phyloP scores from a whole-genome alignment of 2,113 vertebrate species.

The Sander vitreus region DNA sequence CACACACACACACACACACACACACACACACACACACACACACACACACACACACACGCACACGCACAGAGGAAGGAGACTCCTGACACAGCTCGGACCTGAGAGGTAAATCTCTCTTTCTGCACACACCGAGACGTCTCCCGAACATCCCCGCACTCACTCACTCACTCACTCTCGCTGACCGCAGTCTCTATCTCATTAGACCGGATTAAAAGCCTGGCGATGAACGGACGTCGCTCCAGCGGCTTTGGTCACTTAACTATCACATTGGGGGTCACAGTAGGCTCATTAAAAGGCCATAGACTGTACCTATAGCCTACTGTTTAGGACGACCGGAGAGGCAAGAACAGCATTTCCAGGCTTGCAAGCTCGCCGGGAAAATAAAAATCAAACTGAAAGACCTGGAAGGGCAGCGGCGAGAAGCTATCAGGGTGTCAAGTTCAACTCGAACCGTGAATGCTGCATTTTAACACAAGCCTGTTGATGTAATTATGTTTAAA shows the following conservation, averaged over 20 bases:
- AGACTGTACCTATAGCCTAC: slow-evolving; percentile 38
- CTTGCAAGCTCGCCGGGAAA: slow-evolving; percentile 15
- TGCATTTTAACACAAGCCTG: slow-evolving; percentile 27
- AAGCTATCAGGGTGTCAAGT: neutral
- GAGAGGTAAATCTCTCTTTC: slow-evolving; percentile 45
- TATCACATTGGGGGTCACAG: slow-evolving; percentile 52
- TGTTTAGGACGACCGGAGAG: slow-evolving; percentile 33
- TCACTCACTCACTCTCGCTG: slow-evolving; percentile 18
- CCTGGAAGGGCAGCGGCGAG: neutral
- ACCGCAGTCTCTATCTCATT: slow-evolving; percentile 70
- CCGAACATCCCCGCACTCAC: slow-evolving; percentile 34
- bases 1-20: slow-evolving; percentile 8
- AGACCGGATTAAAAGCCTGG: slow-evolving; percentile 76
- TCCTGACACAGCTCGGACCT: slow-evolving; percentile 60
- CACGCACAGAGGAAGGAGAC: slow-evolving; percentile 34
- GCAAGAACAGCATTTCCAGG: slow-evolving; percentile 29
- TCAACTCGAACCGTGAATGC: neutral
- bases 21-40: slow-evolving; percentile 16
- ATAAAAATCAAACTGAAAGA: neutral
- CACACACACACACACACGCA: slow-evolving; percentile 9
- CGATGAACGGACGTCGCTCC: slow-evolving; percentile 70
- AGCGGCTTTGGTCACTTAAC: slow-evolving; percentile 68
- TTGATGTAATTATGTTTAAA: slow-evolving; percentile 10
- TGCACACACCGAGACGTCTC: slow-evolving; percentile 32
- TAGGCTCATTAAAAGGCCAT: slow-evolving; percentile 50